Base-by-base conservation (phyloP, 2,113 vertebrate genomes). In the Cariama cristata region DNA sequence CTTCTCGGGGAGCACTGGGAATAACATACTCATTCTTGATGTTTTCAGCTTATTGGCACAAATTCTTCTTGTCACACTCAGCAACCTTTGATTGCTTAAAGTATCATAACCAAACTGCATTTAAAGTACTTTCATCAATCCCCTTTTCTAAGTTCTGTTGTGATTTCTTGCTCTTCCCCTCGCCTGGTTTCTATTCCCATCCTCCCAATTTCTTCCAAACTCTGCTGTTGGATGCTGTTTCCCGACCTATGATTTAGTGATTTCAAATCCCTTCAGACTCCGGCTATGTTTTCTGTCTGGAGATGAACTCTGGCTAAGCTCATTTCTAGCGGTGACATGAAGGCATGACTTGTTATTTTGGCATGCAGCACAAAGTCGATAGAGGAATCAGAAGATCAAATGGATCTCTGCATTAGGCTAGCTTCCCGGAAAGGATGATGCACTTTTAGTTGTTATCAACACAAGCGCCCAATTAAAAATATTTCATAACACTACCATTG, bases 351-450 rank as follows among this genome's bases (percentile, higher is more conserved):
- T 88, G 86, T 93, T 96, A 52, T 94, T 97, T 96, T 96, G 96
- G 95, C 87, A 88, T 23, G 72, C 55, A 71, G 71, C 85, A 60
- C 71, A 93, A 67, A 96, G 97, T 90, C 58, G 7, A 93, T 93
- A 93, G 74, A 96, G 93, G 85, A 95, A 94, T 97, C 82, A 93
- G 47, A 53, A 91, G 76, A 96, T 95, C 94, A 95, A 96, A 97
- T 95, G 90, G 88, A 97, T 84, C 92, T 84, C 52, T 82, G 72
- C 91, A 94, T 96, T 96, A 97, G 73, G 85, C 1, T 12, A 40
- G 58, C 85, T 96, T 96, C 94, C 89, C 95, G 95, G 95, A 97
- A 97, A 97, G 86, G 84, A 92, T 94, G 93, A 94, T 90, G 87
- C 67, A 40, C 87, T 97, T 94, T 90, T n/a, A 63, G 74, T 58